Conservation (phyloP, 2,888 invertebrate genomes). For the Steinernema carpocapsae region DNA sequence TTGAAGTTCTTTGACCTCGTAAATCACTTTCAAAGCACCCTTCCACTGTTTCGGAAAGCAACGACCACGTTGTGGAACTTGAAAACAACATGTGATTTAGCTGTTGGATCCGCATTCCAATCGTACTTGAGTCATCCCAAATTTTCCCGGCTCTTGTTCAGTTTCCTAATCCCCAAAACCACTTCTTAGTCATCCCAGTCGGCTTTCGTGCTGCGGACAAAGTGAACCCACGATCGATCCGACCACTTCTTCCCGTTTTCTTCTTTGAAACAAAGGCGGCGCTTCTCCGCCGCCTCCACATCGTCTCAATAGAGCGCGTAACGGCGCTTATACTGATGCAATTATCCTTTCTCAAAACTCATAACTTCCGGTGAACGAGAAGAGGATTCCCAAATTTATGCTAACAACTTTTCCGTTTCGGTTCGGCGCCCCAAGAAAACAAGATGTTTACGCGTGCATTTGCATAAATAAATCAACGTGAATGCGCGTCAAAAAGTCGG, state of each 20-base stretch:
- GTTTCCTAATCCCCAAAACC: too few species aligned
- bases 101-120: too few species aligned
- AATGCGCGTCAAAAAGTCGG: background rate
- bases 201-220: too few species aligned
- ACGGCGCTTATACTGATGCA: conserved; percentile 27
- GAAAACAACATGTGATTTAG: conserved; percentile 19
- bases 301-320: background rate
- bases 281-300: conserved; percentile 13
- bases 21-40: background rate
- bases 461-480: background rate
- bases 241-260: background rate
- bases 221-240: background rate
- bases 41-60: background rate
- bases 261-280: conserved; percentile 6
- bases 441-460: background rate
- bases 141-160: too few species aligned
- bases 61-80: background rate
- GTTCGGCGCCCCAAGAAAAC: conserved; percentile 4
- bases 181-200: too few species aligned
- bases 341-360: conserved; percentile 14
- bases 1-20: background rate
- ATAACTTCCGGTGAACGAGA: conserved; percentile 29
- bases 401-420: background rate
- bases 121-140: too few species aligned
- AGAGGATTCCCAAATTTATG: background rate